Evolutionary conservation across 2,888 invertebrate genomes (phyloP), one percentile per base, ranked within the genome.

Genomic region (Tenthredo distinguenda): DNA sequence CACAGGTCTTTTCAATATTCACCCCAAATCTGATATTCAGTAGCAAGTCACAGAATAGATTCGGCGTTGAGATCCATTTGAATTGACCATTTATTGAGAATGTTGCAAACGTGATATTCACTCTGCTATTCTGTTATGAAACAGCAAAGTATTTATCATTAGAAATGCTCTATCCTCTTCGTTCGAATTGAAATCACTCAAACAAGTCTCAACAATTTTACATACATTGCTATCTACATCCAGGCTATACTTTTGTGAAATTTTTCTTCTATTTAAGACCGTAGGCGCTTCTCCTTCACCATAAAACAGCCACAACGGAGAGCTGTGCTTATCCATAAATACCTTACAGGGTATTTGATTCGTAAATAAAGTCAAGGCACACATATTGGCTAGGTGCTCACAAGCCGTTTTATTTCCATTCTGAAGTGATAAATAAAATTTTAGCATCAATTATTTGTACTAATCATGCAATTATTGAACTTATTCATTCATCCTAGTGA

Each of bases 331-430:
- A 31, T 89, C 87, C 85, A 87, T 87, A 55, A 90, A 90, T 47
- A 88, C 50, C 82, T 89, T 89, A 76, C 93, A 93, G 1, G 92
- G 88, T 12, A 89, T 62, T 72, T 90, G 88, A 74, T 95, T 94
- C 21, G 94, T 93, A 89, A 94, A 95, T 86, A 95, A 93, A 9
- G 95, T 95, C 85, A 96, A 91, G 0, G 95, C 94, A 90, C 97
- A 97, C 92, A 96, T 94, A 92, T 97, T 96, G 1, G 96, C 95
- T 86, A 97, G 92, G 86, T 95, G 94, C 92, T 96, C 96, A 89
- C 97, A 97, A 12, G 96, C 95, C 21, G 94, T 95, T 84, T 90
- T 90, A 89, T 95, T 94, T 68, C 92, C 92, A 88, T 94, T 94
- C 90, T 94, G 90, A 62, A 94, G 55, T 55, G 7, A 89, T 85